Conservation (phyloP, 2,888 invertebrate species). For the Nycteola revayana region DNA sequence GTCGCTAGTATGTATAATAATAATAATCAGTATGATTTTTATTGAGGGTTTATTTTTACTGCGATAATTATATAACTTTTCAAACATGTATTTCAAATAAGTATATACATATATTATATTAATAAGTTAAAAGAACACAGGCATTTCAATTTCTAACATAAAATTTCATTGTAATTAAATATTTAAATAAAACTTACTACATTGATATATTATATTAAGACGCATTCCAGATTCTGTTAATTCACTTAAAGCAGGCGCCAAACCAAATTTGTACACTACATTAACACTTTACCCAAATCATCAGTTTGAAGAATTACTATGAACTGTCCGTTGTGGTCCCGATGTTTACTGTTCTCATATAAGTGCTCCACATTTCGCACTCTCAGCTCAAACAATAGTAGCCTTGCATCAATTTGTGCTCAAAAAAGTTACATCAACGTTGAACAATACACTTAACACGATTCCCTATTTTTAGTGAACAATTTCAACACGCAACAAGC, state of each 20-base stretch:
- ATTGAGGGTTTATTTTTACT: too few relatives aligned
- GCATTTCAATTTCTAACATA: too few relatives aligned
- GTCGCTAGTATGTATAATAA: too few relatives aligned
- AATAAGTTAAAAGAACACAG: too few relatives aligned
- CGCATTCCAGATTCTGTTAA: too few relatives aligned
- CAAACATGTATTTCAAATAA: too few relatives aligned
- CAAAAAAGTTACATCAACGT: conserved; percentile 39
- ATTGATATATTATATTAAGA: too few relatives aligned
- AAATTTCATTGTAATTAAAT: too few relatives aligned
- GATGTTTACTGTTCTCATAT: conserved; percentile 50
- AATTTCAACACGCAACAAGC: conserved; percentile 36
- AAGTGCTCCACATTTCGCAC: conserved; percentile 48
- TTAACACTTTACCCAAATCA: conserved; percentile 12
- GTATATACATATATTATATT: too few relatives aligned
- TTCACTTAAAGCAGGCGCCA: conserved; percentile 12
- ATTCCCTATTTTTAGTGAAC: conserved; percentile 33
- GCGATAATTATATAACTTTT: too few relatives aligned
- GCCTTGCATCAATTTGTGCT: conserved; percentile 54
- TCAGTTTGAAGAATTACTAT: conserved; percentile 21
- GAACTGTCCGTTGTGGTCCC: conserved; percentile 23
- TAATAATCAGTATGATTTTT: too few relatives aligned
- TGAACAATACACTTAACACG: conserved; percentile 44
- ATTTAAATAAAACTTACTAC: too few relatives aligned
- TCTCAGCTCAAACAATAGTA: conserved; percentile 47
- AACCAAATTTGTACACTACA: conserved; percentile 15